phyloP scores from a whole-genome alignment of 2,797 vertebrate species.

The Danio choprae region DNA sequence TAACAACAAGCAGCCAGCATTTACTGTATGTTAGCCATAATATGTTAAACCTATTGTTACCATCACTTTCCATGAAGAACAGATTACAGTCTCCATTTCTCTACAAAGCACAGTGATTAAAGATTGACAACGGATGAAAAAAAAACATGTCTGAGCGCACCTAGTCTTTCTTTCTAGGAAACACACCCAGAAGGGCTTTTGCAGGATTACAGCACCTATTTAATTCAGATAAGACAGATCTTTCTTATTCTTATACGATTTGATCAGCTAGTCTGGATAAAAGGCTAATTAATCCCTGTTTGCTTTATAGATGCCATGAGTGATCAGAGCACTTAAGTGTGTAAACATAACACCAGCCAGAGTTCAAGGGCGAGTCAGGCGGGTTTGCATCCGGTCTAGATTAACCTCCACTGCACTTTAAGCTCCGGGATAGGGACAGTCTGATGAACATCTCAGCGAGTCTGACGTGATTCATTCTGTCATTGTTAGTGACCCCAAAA shows the following conservation, averaged over 20 bases:
- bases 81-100: not conserved
- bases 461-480: not conserved
- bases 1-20: not conserved
- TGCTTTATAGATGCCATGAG: slow-evolving; percentile 8
- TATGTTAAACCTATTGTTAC: not conserved
- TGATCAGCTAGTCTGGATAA: slow-evolving; percentile 8
- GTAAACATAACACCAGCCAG: not conserved
- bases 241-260: slow-evolving; percentile 23
- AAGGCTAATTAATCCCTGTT: slow-evolving; percentile 14
- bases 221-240: slow-evolving; percentile 31
- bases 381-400: slow-evolving; percentile 13
- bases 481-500: too few relatives aligned
- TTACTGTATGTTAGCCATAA: not conserved
- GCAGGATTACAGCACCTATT: not conserved
- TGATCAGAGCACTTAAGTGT: not conserved
- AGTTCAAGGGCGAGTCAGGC: slow-evolving; percentile 33
- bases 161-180: slow-evolving; percentile 16
- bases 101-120: not conserved
- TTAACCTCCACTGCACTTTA: slow-evolving; percentile 31
- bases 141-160: not conserved
- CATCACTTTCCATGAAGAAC: not conserved
- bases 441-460: not conserved
- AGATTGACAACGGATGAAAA: not conserved
- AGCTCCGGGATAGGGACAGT: not conserved
- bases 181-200: slow-evolving; percentile 26